Conservation (phyloP, 2,888 invertebrate genomes). For the Hydrotaea cyrtoneurina region DNA sequence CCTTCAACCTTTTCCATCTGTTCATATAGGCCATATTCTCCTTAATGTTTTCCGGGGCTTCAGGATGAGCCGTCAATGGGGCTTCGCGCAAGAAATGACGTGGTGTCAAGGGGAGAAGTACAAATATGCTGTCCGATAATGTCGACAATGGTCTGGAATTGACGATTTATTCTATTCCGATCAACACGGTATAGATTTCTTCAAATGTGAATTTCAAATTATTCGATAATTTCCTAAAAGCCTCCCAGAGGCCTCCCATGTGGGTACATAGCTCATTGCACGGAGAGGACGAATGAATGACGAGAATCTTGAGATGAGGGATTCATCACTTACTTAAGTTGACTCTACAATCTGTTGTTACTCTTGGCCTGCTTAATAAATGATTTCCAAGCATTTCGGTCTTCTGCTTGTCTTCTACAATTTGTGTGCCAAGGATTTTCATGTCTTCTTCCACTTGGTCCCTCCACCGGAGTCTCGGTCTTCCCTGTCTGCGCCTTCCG, state of each 20-base stretch:
- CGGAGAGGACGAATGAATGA: neutral
- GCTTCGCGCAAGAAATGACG: slow-evolving; percentile 48
- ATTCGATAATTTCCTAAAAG: neutral
- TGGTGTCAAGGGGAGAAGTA: slow-evolving; percentile 35
- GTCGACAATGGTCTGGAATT: slow-evolving; percentile 28
- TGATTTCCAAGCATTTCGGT: too few species aligned
- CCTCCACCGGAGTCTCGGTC: too few species aligned
- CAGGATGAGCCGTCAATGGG: slow-evolving; percentile 23
- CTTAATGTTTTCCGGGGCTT: neutral
- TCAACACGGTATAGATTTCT: neutral
- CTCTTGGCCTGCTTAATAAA: too few species aligned
- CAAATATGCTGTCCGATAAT: slow-evolving; percentile 39
- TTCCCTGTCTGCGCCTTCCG: too few species aligned
- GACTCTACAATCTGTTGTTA: too few species aligned
- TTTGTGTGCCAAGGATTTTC: too few species aligned
- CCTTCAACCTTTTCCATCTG: neutral
- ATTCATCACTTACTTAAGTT: too few species aligned
- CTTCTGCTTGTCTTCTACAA: too few species aligned
- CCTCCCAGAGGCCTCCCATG: slow-evolving; percentile 28
- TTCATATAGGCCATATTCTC: neutral
- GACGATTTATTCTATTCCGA: slow-evolving; percentile 36
- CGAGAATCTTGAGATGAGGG: slow-evolving; percentile 1
- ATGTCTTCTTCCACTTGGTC: too few species aligned
- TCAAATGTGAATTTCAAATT: neutral
- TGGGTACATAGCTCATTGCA: slow-evolving; percentile 24